Evolutionary conservation across 2,888 invertebrate species (phyloP).

Genomic region (Caenorhabditis sinica): DNA sequence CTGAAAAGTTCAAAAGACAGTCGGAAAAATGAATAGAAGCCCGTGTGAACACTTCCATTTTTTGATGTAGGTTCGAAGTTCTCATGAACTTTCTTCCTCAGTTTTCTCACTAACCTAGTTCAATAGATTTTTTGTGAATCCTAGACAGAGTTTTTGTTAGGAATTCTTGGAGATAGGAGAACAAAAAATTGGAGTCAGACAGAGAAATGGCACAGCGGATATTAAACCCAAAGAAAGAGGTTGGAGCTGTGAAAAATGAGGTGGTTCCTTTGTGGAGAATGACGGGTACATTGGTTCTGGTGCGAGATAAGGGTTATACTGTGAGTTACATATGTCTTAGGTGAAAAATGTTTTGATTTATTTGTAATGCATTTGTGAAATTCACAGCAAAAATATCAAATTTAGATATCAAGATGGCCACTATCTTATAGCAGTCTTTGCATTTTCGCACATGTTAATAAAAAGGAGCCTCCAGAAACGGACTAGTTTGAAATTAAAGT

Average conservation of each 20-base stretch:
- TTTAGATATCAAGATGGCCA: too few species aligned
- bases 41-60: conserved; percentile 4
- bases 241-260: too few species aligned
- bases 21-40: conserved; percentile 1
- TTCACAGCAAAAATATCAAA: too few species aligned
- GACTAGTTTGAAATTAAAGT: too few species aligned
- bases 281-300: too few species aligned
- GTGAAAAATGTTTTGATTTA: neutral
- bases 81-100: conserved; percentile 6
- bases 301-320: neutral
- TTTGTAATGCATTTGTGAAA: neutral
- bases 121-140: neutral
- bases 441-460: too few species aligned
- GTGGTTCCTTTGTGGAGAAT: neutral
- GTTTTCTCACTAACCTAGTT: conserved; percentile 10
- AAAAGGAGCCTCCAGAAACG: too few species aligned
- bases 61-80: neutral
- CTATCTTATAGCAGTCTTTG: too few species aligned
- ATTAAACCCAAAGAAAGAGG: neutral
- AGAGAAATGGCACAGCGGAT: too few species aligned
- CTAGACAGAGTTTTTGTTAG: neutral
- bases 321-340: too few species aligned
- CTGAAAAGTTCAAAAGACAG: neutral
- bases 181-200: neutral
- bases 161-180: neutral